These are phyloP conservation scores for Agonopterix alstromeriana DNA, from an alignment of 2,888 invertebrate genomes.

Conservation along the genomic window DNA sequence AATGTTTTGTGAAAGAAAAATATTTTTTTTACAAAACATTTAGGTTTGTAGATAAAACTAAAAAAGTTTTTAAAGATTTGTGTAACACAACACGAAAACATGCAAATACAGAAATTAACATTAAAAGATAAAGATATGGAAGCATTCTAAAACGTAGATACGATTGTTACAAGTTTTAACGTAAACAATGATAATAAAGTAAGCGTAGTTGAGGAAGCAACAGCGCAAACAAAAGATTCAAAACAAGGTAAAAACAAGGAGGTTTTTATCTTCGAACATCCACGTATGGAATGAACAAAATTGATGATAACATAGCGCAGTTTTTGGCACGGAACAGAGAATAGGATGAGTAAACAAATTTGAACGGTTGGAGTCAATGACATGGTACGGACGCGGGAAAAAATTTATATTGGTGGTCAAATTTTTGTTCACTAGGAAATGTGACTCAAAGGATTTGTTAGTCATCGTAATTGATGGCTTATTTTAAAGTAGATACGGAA, in stretches of 20 bases:
- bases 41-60: too few species aligned
- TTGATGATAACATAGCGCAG: constrained; percentile 29
- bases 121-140: not conserved
- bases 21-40: too few species aligned
- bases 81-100: too few species aligned
- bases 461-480: not conserved
- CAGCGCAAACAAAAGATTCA: constrained; percentile 44
- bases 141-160: not conserved
- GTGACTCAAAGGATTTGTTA: not conserved
- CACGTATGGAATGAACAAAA: constrained; percentile 19
- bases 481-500: too few species aligned
- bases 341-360: constrained; percentile 56
- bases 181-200: constrained; percentile 27
- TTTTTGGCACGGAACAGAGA: constrained; percentile 47
- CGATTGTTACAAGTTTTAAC: constrained; percentile 4
- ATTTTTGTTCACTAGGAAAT: constrained; percentile 2
- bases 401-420: constrained; percentile 26
- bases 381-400: constrained; percentile 27
- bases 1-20: too few species aligned
- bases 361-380: constrained; percentile 52
- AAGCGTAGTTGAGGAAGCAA: constrained; percentile 41
- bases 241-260: constrained; percentile 31
- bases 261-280: not conserved
- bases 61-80: too few species aligned
- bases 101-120: too few species aligned